phyloP scores from a whole-genome alignment of 2,113 vertebrate species.

The Chamaea fasciata region DNA sequence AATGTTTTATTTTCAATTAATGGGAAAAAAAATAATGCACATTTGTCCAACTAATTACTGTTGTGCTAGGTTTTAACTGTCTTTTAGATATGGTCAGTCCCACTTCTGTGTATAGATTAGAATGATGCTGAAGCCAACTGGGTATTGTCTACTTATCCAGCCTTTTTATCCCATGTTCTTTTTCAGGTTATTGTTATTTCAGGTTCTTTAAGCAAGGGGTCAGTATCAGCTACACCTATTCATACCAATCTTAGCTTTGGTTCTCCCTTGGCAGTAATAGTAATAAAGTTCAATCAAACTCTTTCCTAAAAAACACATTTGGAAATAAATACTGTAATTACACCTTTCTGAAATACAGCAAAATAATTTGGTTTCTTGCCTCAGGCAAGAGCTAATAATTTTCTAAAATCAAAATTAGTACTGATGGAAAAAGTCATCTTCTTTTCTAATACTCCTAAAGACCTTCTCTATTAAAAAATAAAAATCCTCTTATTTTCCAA shows the following conservation, averaged over 20 bases:
- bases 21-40: not conserved
- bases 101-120: not conserved
- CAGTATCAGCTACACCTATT: not conserved
- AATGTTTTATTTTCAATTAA: not conserved
- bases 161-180: not conserved
- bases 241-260: not conserved
- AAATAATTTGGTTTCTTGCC: not conserved
- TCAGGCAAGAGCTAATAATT: not conserved
- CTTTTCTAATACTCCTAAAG: not conserved
- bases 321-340: conserved; percentile 7
- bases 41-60: not conserved
- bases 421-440: not conserved
- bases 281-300: not conserved
- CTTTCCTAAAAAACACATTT: not conserved
- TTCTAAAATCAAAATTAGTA: conserved; percentile 14
- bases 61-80: not conserved
- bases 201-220: not conserved
- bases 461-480: conserved; percentile 3
- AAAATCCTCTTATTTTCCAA: not conserved
- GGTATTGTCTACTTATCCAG: not conserved
- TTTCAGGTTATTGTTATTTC: not conserved
- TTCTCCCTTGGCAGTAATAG: not conserved
- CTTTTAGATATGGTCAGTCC: not conserved
- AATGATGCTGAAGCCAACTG: not conserved
- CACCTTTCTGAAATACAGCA: not conserved